Base-by-base conservation (phyloP, 2,113 vertebrate species). In the Saimiri boliviensis region DNA sequence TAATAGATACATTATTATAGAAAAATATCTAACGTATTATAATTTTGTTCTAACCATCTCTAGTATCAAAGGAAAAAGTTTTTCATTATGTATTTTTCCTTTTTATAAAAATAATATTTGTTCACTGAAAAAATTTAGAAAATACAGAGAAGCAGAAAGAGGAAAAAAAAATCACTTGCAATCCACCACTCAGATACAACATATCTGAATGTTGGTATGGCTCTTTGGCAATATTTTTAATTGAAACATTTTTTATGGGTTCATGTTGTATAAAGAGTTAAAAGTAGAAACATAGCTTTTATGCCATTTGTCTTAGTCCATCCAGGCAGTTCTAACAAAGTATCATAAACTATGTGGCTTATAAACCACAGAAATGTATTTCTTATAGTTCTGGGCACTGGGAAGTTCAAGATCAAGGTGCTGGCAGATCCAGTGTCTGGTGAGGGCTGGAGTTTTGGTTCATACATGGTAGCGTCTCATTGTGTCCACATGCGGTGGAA, bases 91-190 rank as follows among this genome's bases (percentile, higher is more conserved):
- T 47, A 23, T 91, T 76, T 91, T 93, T 79, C 32, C 32, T 91
- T 93, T 94, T 91, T 40, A 89, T 74, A 73, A 86, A 86, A 92
- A 21, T 66, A 77, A 3, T 45, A 91, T 56, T 73, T 94, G 32
- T 86, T 90, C 42, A 63, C 23, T 9, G 21, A 93, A 87, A 94
- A 71, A 35, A 85, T 16, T 52, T 77, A 81, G 56, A 35, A 93
- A 82, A 76, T 77, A 76, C 1, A 91, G 76, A 94, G n/a, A 63
- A 14, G 25, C 35, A 92, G 80, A 96, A 93, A 88, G 42, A 77
- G 37, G 3, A 77, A 86, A 81, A 86, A 81, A 42, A 42, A 42
- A 42, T 56, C 1, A 56, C 25, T 85, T 56, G 9, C 10, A 63
- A 93, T 16, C 12, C 47, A 58, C 6, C 21, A 68, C 10, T 89